Percentiles rank a stretch among this genome's conserved stretches.
These are phyloP conservation scores for Lerista edwardsae DNA, from an alignment of 2,797 vertebrate species.

Conservation along the genomic window DNA sequence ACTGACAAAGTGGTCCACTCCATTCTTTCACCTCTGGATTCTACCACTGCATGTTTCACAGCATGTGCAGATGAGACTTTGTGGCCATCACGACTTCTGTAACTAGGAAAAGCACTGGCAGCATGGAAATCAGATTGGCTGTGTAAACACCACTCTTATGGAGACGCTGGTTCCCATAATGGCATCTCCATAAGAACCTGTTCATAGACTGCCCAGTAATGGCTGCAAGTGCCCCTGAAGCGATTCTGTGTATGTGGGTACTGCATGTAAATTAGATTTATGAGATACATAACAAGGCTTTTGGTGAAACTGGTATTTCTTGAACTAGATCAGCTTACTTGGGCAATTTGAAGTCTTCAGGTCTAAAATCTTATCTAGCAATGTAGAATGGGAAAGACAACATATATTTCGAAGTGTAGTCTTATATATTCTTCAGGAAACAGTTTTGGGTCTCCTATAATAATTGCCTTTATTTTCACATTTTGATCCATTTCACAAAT, in stretches of 20 bases:
- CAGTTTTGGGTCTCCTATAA: constrained; percentile 60
- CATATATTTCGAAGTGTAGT: constrained; percentile 54
- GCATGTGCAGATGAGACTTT: not conserved
- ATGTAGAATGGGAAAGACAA: constrained; percentile 52
- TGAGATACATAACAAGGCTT: not conserved
- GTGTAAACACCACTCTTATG: not conserved
- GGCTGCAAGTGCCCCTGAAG: not conserved
- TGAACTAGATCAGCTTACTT: not conserved
- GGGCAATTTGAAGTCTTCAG: not conserved
- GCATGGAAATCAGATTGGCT: not conserved
- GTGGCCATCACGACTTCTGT: not conserved
- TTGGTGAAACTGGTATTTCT: not conserved
- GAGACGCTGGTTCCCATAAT: not conserved
- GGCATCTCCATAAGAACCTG: not conserved
- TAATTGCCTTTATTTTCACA: constrained; percentile 50
- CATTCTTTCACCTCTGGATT: no score
- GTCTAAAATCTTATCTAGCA: constrained; percentile 59
- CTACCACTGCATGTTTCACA: not conserved
- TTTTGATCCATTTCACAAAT: not conserved
- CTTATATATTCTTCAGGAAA: constrained; percentile 52
- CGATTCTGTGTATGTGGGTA: not conserved
- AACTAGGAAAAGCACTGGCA: not conserved
- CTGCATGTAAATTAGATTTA: no score
- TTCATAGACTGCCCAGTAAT: not conserved
- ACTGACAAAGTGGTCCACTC: no score